phyloP scores from a whole-genome alignment of 2,888 invertebrate genomes.

The Rotaria sp. region DNA sequence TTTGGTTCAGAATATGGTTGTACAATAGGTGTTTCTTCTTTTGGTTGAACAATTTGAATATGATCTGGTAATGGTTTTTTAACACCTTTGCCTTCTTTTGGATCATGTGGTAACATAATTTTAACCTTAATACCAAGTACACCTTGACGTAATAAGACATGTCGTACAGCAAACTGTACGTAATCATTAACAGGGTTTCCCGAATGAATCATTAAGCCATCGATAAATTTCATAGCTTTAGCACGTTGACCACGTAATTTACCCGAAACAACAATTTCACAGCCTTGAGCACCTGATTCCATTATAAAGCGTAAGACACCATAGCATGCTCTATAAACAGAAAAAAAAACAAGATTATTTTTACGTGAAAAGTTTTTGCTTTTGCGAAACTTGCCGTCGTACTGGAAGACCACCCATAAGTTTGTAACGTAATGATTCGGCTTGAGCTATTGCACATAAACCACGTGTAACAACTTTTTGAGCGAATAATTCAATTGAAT shows the following conservation, averaged over 20 bases:
- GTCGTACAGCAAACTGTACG: conserved; percentile 92
- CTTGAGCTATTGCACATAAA: conserved; percentile 95
- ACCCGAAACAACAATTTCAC: conserved; percentile 96
- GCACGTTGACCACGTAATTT: conserved; percentile 97
- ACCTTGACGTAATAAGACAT: conserved; percentile 86
- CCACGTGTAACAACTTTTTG: conserved; percentile 97
- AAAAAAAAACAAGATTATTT: neutral
- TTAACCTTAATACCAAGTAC: conserved; percentile 75
- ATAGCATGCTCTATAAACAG: conserved; percentile 83
- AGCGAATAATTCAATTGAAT: conserved; percentile 85
- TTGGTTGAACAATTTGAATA: conserved; percentile 90
- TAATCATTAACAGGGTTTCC: conserved; percentile 97
- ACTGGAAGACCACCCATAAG: conserved; percentile 83
- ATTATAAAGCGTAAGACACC: conserved; percentile 97
- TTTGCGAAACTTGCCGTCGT: conserved; percentile 58
- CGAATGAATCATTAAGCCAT: conserved; percentile 98
- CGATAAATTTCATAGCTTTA: conserved; percentile 99
- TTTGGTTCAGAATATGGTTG: conserved; percentile 14
- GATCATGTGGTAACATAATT: conserved; percentile 98
- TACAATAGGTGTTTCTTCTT: conserved; percentile 54
- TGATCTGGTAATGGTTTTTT: conserved; percentile 95
- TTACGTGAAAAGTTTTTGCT: neutral
- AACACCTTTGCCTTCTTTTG: conserved; percentile 68
- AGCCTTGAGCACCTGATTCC: conserved; percentile 92
- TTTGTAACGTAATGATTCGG: conserved; percentile 97